Evolutionary conservation across 2,888 invertebrate species (phyloP).

Genomic region (Odontomyia ornata): DNA sequence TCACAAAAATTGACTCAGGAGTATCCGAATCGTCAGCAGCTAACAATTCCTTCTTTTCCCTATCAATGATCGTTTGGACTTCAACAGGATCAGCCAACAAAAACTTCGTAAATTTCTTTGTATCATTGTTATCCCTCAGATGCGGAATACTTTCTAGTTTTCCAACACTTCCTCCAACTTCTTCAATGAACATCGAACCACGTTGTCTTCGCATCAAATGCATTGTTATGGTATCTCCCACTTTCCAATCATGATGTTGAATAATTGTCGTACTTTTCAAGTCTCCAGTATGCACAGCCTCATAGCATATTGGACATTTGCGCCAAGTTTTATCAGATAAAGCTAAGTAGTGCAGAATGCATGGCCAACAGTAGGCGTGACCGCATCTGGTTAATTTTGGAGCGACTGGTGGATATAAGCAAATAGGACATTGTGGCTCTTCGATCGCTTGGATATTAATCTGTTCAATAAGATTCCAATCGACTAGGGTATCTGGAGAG

Average conservation of each 20-base stretch:
- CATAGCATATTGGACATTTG: constrained; percentile 93
- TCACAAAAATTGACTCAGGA: constrained; percentile 86
- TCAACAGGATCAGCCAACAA: constrained; percentile 76
- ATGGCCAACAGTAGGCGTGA: constrained; percentile 96
- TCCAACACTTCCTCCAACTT: constrained; percentile 53
- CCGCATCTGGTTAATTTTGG: constrained; percentile 95
- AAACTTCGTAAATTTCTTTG: constrained; percentile 75
- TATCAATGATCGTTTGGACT: constrained; percentile 75
- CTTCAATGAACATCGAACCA: constrained; percentile 65
- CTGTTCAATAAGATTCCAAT: constrained; percentile 93
- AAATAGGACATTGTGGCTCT: constrained; percentile 87
- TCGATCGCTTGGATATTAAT: constrained; percentile 78
- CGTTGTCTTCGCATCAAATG: constrained; percentile 86
- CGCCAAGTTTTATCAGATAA: constrained; percentile 83
- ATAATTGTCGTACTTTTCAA: constrained; percentile 76
- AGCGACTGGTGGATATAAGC: constrained; percentile 84
- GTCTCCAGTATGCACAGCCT: constrained; percentile 80
- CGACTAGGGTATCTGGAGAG: constrained; percentile 88
- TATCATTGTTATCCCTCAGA: constrained; percentile 66
- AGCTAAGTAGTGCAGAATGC: constrained; percentile 90
- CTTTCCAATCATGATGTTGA: constrained; percentile 59
- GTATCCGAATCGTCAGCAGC: constrained; percentile 75
- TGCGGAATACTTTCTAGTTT: constrained; percentile 59
- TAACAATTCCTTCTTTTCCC: constrained; percentile 76
- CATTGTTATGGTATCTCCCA: constrained; percentile 78